Evolutionary conservation across 2,113 vertebrate genomes (phyloP).

Genomic region (Laterallus jamaicensis): DNA sequence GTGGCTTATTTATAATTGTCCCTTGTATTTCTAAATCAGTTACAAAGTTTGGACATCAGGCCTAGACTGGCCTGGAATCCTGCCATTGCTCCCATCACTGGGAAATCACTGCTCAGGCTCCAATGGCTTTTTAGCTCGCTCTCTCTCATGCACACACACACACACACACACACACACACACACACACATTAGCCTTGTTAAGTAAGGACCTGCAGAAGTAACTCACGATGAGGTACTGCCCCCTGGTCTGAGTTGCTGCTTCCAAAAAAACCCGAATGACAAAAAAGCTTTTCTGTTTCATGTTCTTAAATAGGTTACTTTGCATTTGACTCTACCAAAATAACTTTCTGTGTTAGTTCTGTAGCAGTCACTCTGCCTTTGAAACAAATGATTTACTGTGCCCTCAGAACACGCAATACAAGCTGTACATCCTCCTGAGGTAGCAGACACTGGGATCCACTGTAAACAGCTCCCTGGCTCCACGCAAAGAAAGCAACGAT

Average conservation of each 20-base stretch:
- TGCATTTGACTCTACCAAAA: not conserved
- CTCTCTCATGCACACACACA: not conserved
- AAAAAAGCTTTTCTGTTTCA: not conserved
- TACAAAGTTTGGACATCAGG: not conserved
- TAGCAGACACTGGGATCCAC: not conserved
- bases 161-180: not conserved
- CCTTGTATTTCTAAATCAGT: not conserved
- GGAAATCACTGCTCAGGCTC: not conserved
- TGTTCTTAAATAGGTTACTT: not conserved
- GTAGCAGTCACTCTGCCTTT: not conserved
- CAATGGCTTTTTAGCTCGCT: not conserved
- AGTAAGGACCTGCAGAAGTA: not conserved
- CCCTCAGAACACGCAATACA: not conserved
- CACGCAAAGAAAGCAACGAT: not conserved
- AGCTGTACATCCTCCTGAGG: not conserved
- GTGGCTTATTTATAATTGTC: not conserved
- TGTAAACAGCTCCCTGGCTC: not conserved
- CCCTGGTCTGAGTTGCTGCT: not conserved
- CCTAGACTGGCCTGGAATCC: not conserved
- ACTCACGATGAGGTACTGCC: not conserved
- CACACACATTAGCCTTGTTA: not conserved
- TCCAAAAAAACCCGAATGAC: not conserved
- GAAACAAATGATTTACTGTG: not conserved
- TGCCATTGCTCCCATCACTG: not conserved
- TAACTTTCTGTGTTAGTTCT: not conserved